Percentiles rank a stretch among this genome's conserved stretches.
Conservation (phyloP, 1,140 invertebrate species). For the Pogonognathellus flavescens region DNA sequence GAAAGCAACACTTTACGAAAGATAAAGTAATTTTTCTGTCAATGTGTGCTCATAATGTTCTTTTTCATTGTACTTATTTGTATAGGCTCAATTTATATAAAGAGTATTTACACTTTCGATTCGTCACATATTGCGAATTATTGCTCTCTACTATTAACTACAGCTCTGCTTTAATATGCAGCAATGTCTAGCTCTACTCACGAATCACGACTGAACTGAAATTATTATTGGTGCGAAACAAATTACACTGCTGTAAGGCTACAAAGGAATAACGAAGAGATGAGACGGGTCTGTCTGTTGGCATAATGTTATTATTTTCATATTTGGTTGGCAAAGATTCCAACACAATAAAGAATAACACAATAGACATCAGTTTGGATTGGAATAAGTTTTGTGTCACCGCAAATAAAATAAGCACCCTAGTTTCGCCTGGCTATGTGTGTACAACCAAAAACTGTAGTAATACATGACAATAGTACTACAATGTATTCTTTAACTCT, state of each 20-base stretch:
- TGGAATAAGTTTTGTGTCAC: neutral
- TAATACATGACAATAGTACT: neutral
- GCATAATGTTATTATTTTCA: conserved; percentile 2
- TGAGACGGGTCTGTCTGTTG: neutral
- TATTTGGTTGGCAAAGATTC: conserved; percentile 7
- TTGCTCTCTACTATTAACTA: too few species aligned
- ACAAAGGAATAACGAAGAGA: too few species aligned
- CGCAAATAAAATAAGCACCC: conserved; percentile 12
- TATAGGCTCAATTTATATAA: too few species aligned
- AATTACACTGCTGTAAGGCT: neutral
- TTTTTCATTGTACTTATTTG: too few species aligned
- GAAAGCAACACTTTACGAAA: too few species aligned
- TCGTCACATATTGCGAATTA: too few species aligned
- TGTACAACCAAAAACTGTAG: neutral
- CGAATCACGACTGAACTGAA: conserved; percentile 15
- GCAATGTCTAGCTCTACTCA: neutral
- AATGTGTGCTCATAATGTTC: too few species aligned
- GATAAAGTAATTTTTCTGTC: too few species aligned
- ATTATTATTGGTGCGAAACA: conserved; percentile 27
- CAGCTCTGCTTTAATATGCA: too few species aligned
- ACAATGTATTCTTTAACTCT: neutral
- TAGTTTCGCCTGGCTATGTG: neutral
- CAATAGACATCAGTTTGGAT: neutral
- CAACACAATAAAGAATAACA: neutral
- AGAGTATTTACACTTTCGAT: too few species aligned